phyloP scores from a whole-genome alignment of 2,888 invertebrate genomes.

The Saturnia pavonia region DNA sequence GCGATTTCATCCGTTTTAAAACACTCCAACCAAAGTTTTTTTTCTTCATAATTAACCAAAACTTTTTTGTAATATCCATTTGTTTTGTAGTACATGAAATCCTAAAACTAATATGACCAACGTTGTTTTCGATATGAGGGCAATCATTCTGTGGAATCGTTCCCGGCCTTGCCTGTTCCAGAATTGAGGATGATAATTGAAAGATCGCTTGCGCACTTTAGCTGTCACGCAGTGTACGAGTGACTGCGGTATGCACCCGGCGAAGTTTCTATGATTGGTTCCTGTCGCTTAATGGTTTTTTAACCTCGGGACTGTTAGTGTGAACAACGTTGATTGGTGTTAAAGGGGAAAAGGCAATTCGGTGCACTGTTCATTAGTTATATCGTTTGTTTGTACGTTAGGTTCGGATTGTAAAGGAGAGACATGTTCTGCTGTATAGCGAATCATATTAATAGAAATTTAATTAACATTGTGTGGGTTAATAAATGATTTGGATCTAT shows the following conservation, averaged over 20 bases:
- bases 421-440: background rate
- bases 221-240: slow-evolving; percentile 60
- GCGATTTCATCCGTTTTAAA: background rate
- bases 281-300: slow-evolving; percentile 21
- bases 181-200: slow-evolving; percentile 74
- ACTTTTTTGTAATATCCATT: background rate
- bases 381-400: background rate
- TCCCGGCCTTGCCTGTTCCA: slow-evolving; percentile 61
- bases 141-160: slow-evolving; percentile 52
- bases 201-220: slow-evolving; percentile 63
- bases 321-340: slow-evolving; percentile 19
- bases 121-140: slow-evolving; percentile 16
- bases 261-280: slow-evolving; percentile 15
- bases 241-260: slow-evolving; percentile 33
- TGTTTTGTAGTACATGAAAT: background rate
- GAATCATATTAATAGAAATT: background rate
- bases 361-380: slow-evolving; percentile 14
- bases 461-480: background rate
- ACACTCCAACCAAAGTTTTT: background rate
- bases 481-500: background rate
- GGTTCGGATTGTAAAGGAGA: background rate
- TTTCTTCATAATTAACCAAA: background rate
- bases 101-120: background rate
- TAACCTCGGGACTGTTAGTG: slow-evolving; percentile 18
- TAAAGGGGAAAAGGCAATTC: slow-evolving; percentile 21